Percentiles rank a stretch among this genome's conserved stretches.
These are phyloP conservation scores for Leuctra nigra DNA, from an alignment of 2,888 invertebrate species.

Conservation along the genomic window DNA sequence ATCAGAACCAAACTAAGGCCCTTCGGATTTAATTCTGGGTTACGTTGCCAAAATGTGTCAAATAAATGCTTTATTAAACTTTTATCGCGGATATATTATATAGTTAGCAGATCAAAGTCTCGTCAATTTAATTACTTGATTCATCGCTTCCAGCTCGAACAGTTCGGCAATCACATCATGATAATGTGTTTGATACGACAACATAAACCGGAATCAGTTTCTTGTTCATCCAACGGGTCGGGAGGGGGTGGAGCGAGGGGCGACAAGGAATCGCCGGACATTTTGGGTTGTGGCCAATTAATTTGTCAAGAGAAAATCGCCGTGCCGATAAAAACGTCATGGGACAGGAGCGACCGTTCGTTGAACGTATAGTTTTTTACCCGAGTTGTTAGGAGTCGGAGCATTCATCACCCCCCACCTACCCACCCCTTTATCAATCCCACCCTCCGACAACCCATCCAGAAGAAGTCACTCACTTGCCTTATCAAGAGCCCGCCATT, in stretches of 20 bases:
- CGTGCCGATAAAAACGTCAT: slow-evolving; percentile 3
- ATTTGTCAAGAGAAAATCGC: slow-evolving; percentile 22
- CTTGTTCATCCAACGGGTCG: background rate
- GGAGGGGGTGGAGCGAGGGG: too few species aligned
- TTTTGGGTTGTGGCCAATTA: slow-evolving; percentile 22
- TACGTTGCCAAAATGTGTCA: too few species aligned
- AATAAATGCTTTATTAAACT: too few species aligned
- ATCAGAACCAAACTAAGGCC: too few species aligned
- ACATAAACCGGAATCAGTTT: background rate
- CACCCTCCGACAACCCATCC: background rate
- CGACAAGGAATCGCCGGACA: slow-evolving; percentile 1
- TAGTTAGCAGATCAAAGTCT: too few species aligned
- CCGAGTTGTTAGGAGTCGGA: slow-evolving; percentile 5
- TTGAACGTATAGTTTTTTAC: slow-evolving; percentile 5
- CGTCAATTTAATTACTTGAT: too few species aligned
- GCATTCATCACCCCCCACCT: slow-evolving; percentile 16
- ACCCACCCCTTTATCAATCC: background rate
- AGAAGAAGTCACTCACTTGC: background rate
- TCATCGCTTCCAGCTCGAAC: too few species aligned
- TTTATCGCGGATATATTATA: too few species aligned
- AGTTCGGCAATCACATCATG: too few species aligned
- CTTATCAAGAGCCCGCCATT: slow-evolving; percentile 4
- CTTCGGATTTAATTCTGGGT: too few species aligned
- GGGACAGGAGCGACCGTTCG: background rate
- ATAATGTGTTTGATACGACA: too few species aligned